Conservation (phyloP, 2,113 vertebrate species). For the Ranitomeya variabilis region DNA sequence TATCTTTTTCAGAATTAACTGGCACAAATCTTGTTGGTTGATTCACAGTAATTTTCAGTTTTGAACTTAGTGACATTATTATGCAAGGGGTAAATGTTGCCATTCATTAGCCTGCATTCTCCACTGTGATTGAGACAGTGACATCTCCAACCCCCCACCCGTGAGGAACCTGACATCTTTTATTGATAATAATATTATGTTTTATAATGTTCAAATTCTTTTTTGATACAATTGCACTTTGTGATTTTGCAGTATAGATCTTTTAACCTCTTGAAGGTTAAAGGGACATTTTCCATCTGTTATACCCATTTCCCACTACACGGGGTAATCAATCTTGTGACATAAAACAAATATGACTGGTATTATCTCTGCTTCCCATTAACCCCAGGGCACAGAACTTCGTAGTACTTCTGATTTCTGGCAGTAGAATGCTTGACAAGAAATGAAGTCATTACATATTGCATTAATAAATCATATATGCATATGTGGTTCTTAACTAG, state of each 20-base stretch:
- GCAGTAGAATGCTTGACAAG: constrained; percentile 42
- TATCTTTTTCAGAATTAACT: neutral
- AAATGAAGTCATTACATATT: constrained; percentile 51
- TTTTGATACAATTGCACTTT: constrained; percentile 21
- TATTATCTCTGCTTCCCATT: constrained; percentile 56
- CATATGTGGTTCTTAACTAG: constrained; percentile 31
- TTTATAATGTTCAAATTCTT: constrained; percentile 11
- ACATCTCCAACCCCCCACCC: neutral
- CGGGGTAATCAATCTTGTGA: constrained; percentile 51
- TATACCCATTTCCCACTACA: constrained; percentile 35
- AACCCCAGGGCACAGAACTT: constrained; percentile 49
- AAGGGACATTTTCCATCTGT: constrained; percentile 16
- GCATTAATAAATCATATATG: constrained; percentile 53
- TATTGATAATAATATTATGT: constrained; percentile 30
- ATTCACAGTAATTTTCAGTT: neutral
- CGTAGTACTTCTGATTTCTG: constrained; percentile 49
- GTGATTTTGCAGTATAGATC: constrained; percentile 10
- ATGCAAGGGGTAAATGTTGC: neutral
- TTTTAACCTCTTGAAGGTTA: constrained; percentile 52
- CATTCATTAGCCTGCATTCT: neutral
- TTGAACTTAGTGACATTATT: constrained; percentile 1
- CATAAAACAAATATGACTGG: constrained; percentile 54
- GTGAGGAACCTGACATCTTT: neutral
- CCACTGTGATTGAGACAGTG: neutral
- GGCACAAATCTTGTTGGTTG: neutral